Evolutionary conservation across 2,797 vertebrate genomes (phyloP).

Genomic region (Australoheros facetus): DNA sequence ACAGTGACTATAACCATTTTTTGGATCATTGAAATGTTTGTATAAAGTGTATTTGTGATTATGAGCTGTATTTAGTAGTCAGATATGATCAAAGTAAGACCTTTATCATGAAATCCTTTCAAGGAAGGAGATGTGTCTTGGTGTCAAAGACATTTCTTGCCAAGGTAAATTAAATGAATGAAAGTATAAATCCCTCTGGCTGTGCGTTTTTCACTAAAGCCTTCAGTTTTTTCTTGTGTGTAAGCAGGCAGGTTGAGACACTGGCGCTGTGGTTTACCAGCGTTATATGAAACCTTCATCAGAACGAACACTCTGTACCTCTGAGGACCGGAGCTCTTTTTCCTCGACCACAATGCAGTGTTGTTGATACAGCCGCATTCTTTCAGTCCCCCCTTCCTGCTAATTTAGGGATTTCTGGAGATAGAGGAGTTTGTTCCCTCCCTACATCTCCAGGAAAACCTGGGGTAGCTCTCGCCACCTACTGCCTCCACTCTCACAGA

Average conservation of each 20-base stretch:
- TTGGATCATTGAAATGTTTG: constrained; percentile 20
- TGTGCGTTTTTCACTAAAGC: not conserved
- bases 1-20: not conserved
- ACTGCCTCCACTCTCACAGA: constrained; percentile 48
- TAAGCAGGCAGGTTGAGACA: constrained; percentile 20
- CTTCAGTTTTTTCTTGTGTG: not conserved
- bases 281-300: not conserved
- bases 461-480: constrained; percentile 29
- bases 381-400: constrained; percentile 27
- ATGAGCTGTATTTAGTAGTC: constrained; percentile 13
- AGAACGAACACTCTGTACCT: constrained; percentile 9
- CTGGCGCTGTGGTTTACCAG: not conserved
- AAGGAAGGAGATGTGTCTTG: not conserved
- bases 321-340: not conserved
- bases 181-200: not conserved
- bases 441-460: constrained; percentile 43
- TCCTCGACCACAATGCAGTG: constrained; percentile 6
- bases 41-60: constrained; percentile 34
- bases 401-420: constrained; percentile 21
- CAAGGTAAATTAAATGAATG: constrained; percentile 45
- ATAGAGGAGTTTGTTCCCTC: constrained; percentile 28
- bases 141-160: constrained; percentile 46
- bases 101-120: constrained; percentile 21
- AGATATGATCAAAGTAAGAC: not conserved
- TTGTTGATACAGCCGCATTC: constrained; percentile 61